Evolutionary conservation across 2,113 vertebrate species (phyloP).

Genomic region (Coregonus clupeaformis): DNA sequence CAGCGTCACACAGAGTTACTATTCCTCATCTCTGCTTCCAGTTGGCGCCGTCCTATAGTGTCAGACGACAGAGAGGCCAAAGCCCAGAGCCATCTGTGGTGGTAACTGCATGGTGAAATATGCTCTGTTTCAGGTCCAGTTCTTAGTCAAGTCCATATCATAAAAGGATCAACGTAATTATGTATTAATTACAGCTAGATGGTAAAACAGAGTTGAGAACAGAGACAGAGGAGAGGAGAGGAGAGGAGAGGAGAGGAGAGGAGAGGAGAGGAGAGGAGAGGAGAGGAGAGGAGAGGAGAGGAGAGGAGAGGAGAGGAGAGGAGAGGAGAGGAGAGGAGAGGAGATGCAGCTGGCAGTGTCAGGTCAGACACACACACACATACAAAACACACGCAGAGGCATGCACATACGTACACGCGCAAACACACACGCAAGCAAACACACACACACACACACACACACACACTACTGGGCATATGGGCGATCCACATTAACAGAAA

Average conservation of each 20-base stretch:
- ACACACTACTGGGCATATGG: conserved; percentile 54
- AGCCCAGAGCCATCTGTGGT: conserved; percentile 38
- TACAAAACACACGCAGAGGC: conserved; percentile 18
- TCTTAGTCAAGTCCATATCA: conserved; percentile 47
- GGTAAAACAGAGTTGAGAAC: conserved; percentile 56
- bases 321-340: conserved; percentile 48
- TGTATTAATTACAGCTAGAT: conserved; percentile 55
- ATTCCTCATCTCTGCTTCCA: conserved; percentile 17
- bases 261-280: no score
- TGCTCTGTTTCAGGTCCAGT: conserved; percentile 46
- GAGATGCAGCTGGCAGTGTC: conserved; percentile 51
- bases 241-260: no score
- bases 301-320: no score
- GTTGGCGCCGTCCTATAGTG: conserved; percentile 13
- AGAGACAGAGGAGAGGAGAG: conserved; percentile 52
- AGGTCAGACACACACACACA: conserved; percentile 28
- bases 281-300: no score
- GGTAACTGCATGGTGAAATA: conserved; percentile 53
- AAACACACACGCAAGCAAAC: conserved; percentile 29
- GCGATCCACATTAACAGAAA: conserved; percentile 45
- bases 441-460: conserved; percentile 27
- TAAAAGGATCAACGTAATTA: conserved; percentile 61
- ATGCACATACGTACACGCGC: background rate
- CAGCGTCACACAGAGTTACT: conserved; percentile 8
- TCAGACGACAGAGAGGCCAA: conserved; percentile 18